Evolutionary conservation across 2,888 invertebrate genomes (phyloP), one percentile per base, ranked within the genome.

Genomic region (Gonocerus acuteangulatus): DNA sequence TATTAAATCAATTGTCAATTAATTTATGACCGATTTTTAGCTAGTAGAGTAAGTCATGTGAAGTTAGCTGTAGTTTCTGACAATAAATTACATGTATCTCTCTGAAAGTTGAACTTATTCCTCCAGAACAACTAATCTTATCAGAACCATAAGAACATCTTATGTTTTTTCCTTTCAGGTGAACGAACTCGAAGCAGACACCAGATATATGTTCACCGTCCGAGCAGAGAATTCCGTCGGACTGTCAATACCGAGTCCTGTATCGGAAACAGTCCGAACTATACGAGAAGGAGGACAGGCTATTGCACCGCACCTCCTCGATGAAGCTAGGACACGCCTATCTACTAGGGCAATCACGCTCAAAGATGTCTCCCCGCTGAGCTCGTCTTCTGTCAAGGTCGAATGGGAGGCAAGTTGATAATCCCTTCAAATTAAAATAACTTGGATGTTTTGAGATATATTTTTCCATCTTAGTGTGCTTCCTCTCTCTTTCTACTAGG

Each of bases 171-270:
- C 11, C 52, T 60, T 54, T 39, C 68, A 81, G 81, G 78, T 81
- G 60, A 76, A 74, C 21, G 82, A 84, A 69, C 77, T 91, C 65
- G 83, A 83, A 69, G 85, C 88, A 1, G 87, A 87, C 69, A 87
- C 88, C 48, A 81, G 84, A 39, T 93, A 93, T 74, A 82, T 89
- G 65, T 93, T 93, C 73, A 77, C 90, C 62, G 85, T 93, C 36
- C 81, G 87, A 54, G 90, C 91, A 1, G 87, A 88, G 76, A 93
- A 91, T 73, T 48, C 57, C 11, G 57, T 45, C 1, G 93, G 93
- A 13, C 78, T 90, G 45, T 89, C 91, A 1, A 80, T 85, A 42
- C 92, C 93, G 2, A 89, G 89, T 69, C 81, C 82, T 11, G 75
- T 87, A 19, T 90, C 90, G 16, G 82, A 83, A 66, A 77, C 82